Conservation (phyloP, 2,797 vertebrate genomes). For the Enteromius paludinosus region DNA sequence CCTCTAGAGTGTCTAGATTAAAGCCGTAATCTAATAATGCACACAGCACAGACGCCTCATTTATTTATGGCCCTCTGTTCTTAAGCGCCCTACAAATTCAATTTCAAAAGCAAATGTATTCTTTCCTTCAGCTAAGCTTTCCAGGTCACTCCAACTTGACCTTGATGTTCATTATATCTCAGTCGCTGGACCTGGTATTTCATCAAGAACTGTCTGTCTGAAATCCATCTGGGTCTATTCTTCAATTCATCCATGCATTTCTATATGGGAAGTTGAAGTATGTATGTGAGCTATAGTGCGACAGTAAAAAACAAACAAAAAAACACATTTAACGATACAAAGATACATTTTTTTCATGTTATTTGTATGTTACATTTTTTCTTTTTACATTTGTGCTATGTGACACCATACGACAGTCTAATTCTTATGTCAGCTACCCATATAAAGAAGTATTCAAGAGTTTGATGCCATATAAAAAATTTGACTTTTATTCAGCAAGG, state of each 20-base stretch:
- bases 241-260: background rate
- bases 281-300: too few species aligned
- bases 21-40: constrained; percentile 72
- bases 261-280: too few species aligned
- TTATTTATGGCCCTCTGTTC: constrained; percentile 36
- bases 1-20: constrained; percentile 64
- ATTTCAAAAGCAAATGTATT: constrained; percentile 42
- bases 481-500: background rate
- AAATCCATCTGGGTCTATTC: background rate
- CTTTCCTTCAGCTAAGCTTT: constrained; percentile 16
- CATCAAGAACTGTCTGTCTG: background rate
- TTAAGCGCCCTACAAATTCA: constrained; percentile 41
- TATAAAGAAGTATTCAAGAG: background rate
- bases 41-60: constrained; percentile 63
- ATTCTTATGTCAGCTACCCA: background rate
- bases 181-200: background rate
- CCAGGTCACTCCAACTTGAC: constrained; percentile 11
- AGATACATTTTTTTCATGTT: too few species aligned
- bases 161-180: constrained; percentile 10
- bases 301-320: too few species aligned
- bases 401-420: too few species aligned
- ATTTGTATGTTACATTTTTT: too few species aligned
- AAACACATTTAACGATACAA: too few species aligned
- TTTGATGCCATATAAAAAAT: background rate
- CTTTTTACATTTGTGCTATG: too few species aligned